Evolutionary conservation across 2,113 vertebrate genomes (phyloP), one percentile per base, ranked within the genome.

Genomic region (Chaetura pelagica): DNA sequence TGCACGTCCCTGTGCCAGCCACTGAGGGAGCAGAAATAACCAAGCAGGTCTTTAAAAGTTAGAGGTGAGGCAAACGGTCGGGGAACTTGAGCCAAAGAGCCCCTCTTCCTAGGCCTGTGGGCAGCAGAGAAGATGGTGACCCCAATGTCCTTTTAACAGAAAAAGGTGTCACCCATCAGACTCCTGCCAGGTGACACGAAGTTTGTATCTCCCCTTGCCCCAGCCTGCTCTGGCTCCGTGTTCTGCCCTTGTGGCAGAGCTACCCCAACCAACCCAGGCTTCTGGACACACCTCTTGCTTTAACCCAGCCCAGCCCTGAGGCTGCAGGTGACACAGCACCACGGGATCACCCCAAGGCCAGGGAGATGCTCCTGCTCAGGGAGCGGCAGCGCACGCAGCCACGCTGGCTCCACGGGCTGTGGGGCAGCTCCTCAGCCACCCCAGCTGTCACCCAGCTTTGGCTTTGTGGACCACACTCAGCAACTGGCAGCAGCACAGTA

Each of bases 301-400:
- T 1, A 34, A n/a, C 35, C 8, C 23, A 5, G 4, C 44, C 6
- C 34, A 12, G 15, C 6, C 2, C 1, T 4, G 7, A 15, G 84
- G 86, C 63, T 66, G 76, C 40, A 73, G 82, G 52, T 2, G 23
- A 51, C 18, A 12, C 1, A 2, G 58, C 9, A 32, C 27, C 1
- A 11, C 2, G 73, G 7, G 40, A 20, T 6, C 62, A 15, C 63
- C 26, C 20, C 40, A 26, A 46, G 81, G 61, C 19, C 81, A 62
- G 1, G 22, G 34, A 11, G 1, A 34, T 12, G 29, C 0, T 1
- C 15, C 64, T 52, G 15, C 52, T 0, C 10, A 3, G 0, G 61
- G 80, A 14, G 49, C 1, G 23, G 61, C 77, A 51, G 66, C 3
- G 0, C 2, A 23, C 1, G 6, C 46, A 15, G 63, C 1, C 8